Evolutionary conservation across 1,140 invertebrate genomes (phyloP), one percentile per base, ranked within the genome.

Genomic region (Oryctes rhinoceros): DNA sequence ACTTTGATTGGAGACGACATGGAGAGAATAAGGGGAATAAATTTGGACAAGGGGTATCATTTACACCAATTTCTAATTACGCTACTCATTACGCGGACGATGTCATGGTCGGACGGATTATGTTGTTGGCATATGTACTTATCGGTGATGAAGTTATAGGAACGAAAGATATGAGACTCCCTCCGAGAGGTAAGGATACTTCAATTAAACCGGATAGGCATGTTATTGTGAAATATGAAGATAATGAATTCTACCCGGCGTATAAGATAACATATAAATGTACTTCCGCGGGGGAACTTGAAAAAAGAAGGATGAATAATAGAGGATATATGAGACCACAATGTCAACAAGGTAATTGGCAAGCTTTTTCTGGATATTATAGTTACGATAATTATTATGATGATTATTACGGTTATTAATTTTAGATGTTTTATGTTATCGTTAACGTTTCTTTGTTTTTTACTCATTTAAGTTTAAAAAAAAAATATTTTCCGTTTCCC

Each of bases 11-110:
- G 86, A 80, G 85, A 37, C 59, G 80, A 3, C 79, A 81, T 78
- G 85, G 85, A 15, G 10, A 62, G 37, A 79, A 77, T 24, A 82
- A 48, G 39, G 85, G 84, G 0, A 81, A 84, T 67, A 82, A 80
- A 79, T 85, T 83, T 79, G 86, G 86, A 0, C 79, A 84, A 53
- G 86, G 86, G n/a, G 83, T 86, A 0, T 85, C 82, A 48, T 86
- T 87, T 75, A 82, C 84, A n/a, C 77, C 81, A 4, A 83, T 84
- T 47, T 79, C 85, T 3, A 82, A 80, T 67, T 87, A 85, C 82
- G 83, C 86, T 10, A 82, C 81, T 30, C 79, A 86, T 82, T 87
- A 86, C 80, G 83, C 82, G 67, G 84, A 85, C 39, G 80, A 81
- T 13, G 24, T 37, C 53, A 4, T 4, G 1, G 11, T 48, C 49